Evolutionary conservation across 1,140 invertebrate genomes (phyloP), one percentile per base, ranked within the genome.

Genomic region (Andricus grossulariae): DNA sequence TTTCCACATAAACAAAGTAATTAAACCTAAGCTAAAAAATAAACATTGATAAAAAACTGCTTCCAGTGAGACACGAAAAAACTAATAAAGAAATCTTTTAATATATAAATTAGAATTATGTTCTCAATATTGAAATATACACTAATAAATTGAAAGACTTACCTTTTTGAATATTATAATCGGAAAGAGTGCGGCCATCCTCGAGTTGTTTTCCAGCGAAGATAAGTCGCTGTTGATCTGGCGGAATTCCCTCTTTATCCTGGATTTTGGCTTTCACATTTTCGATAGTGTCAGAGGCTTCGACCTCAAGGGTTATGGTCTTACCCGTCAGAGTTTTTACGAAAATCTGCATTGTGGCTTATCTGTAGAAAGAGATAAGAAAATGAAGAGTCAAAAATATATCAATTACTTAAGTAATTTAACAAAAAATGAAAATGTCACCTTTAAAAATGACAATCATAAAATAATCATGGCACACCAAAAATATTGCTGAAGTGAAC

Each of bases 121-220:
- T 32, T 51, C 12, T 45, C 0, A 11, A 10, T 1, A 45, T 45
- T 45, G 2, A 45, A 45, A 45, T 50, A 11, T 1, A 76, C 25
- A 66, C 73, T 10, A 55, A 32, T 51, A 75, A 32, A 70, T 57
- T 32, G 3, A 1, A 15, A 50, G 2, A 10, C 57, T 73, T 78
- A 83, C 81, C 81, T 81, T 84, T 83, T 19, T 96, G 94, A 19
- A 94, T 91, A 81, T 95, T 95, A 85, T 95, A 95, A 85, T 96
- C 95, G 18, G 93, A 94, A 32, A 95, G 88, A 13, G 95, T 95
- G 15, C 94, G 92, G 0, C 94, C 95, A 92, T 96, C 95, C 82
- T 95, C 94, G 18, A 96, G 87, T 86, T 95, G 94, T 86, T 95
- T 95, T 76, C 94, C 94, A 87, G 89, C 94, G 88, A 95, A 95